Base-by-base conservation (phyloP, 2,113 vertebrate species). In the Camelus dromedarius region DNA sequence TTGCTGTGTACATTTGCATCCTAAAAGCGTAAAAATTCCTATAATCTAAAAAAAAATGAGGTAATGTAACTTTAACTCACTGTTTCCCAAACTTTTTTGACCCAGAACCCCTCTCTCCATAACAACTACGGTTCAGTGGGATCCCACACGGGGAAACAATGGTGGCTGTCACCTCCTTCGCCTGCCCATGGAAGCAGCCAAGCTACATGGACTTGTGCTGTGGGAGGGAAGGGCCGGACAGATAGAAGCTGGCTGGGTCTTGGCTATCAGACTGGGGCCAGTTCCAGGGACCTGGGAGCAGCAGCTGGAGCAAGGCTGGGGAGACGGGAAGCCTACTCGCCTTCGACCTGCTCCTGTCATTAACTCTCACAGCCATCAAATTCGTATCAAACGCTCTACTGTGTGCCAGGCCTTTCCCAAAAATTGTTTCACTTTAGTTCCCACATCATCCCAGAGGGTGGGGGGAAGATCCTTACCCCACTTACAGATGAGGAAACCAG, bases 401-500 rank as follows among this genome's bases (percentile, higher is more conserved):
- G 4, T 19, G 81, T 73, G 93, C 93, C 95, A 96, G 81, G 84
- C 69, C 91, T 97, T 96, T 95, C 93, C 91, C 93, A 22, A n/a
- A 87, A 91, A 70, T 54, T 5, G 86, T 30, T 91, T 93, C 92
- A 76, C 60, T 90, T 84, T 19, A 24, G 56, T 86, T 95, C 89
- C 89, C 96, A 91, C 77, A 94, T 28, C 69, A 46, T 26, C 19
- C n/a, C 11, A 4, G 38, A 42, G 52, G 32, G 76, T 24, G 9
- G 8, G 28, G 77, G 58, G 18, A 30, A 50, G 79, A 38, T 38
- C 84, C 82, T 42, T 12, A 30, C 46, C 56, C 38, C 38, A 64
- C 92, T 70, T 48, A 22, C 30, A 42, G 38, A 85, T 3, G 20
- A 73, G 35, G 58, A 93, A 92, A 70, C 64, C 26, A 5, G 28